These are phyloP conservation scores for Sebastiscus albofasciatus DNA, from an alignment of 2,797 vertebrate species.

Conservation along the genomic window DNA sequence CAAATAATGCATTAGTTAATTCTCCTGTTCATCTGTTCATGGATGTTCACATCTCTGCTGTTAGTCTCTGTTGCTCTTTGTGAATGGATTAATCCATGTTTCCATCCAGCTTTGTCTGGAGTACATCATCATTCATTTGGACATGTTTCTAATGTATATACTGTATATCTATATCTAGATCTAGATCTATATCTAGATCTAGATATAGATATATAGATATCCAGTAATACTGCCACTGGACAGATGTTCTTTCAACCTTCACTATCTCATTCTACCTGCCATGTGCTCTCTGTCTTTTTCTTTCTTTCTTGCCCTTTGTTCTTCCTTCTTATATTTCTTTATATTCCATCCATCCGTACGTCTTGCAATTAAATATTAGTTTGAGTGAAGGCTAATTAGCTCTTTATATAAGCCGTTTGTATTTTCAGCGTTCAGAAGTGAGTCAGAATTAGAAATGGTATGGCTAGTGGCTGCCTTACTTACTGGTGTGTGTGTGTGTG, in stretches of 20 bases:
- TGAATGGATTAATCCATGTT: background rate
- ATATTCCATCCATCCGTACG: background rate
- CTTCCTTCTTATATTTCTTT: background rate
- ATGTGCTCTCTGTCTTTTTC: background rate
- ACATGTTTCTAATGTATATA: background rate
- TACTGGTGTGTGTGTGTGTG: background rate
- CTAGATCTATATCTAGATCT: too few species aligned
- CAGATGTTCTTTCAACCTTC: background rate
- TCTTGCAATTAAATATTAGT: slow-evolving; percentile 31
- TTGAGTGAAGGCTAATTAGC: slow-evolving; percentile 51
- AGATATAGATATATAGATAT: too few species aligned
- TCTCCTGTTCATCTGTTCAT: background rate
- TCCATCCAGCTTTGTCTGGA: background rate
- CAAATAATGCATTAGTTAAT: slow-evolving; percentile 19
- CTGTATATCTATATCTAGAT: too few species aligned
- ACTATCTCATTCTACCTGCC: background rate
- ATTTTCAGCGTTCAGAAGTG: slow-evolving; percentile 48
- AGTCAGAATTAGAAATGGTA: slow-evolving; percentile 57
- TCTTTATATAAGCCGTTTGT: slow-evolving; percentile 48
- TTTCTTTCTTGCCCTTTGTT: background rate
- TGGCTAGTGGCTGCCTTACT: slow-evolving; percentile 42
- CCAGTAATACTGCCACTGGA: background rate
- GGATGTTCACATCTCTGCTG: background rate
- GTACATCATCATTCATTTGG: background rate
- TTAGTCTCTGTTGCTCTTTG: background rate